Evolutionary conservation across 35 echinoderm and acorn worm species (phyloP), one percentile per base, ranked within the genome.

Genomic region (Acanthaster planci): DNA sequence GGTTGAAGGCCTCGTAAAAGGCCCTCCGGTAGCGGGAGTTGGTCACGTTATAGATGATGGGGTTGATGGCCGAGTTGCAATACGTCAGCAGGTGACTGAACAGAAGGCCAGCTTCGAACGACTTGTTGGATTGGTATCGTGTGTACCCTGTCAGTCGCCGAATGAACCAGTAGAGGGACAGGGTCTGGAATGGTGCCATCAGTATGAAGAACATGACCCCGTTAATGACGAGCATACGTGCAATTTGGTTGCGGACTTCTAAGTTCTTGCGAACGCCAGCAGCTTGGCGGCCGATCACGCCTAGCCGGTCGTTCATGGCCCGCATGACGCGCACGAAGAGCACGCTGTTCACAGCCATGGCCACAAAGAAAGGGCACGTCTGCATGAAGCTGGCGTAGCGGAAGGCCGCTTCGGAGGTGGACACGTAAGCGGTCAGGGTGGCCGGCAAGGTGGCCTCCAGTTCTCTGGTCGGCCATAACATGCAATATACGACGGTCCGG

Each of bases 31-130:
- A 97, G 29, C 90, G 55, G 8, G 94, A 89, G 60, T 92, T 97
- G 0, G 87, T 78, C 15, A 84, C 87, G 35, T 97, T 97, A 76
- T 97, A 97, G 82, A 97, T 97, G 17, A 97, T 89, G 38, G 94
- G 94, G 84, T 97, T 97, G 9, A 97, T 81, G 17, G 90, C 80
- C 0, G 94, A 92, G 78, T 97, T 97, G 50, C 76, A 76, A 75
- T 87, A 93, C 4, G 89, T 52, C n/a, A 97, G 40, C 26, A 89
- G 67, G 23, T 64, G 82, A 2, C 54, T 34, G 32, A 89, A 29
- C 40, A 55, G 39, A 10, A 89, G 37, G 42, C 83, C 52, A 30
- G 42, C 47, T 53, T 64, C 34, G 40, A 34, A 35, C 34, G 38
- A 29, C 19, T 57, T 57, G 52, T 40, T 60, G 51, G 51, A 38